Conservation (phyloP, 2,888 invertebrate genomes). For the Drosophila niveifrons region DNA sequence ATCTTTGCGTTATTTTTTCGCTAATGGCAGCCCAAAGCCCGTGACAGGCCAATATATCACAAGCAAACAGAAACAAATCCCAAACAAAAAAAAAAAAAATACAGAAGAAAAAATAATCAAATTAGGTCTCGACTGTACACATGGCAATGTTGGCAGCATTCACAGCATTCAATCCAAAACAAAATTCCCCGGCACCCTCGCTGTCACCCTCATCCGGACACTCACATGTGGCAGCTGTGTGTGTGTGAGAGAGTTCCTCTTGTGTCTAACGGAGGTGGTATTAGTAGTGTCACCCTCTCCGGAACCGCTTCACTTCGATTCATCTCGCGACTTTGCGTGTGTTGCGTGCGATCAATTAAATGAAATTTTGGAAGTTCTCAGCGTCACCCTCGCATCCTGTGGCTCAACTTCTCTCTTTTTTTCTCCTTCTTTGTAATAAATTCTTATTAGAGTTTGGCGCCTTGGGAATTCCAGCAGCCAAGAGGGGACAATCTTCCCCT, state of each 20-base stretch:
- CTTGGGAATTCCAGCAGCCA: conserved; percentile 19
- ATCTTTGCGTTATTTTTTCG: conserved; percentile 16
- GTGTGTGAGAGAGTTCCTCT: conserved; percentile 17
- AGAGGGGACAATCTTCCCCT: not conserved
- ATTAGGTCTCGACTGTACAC: conserved; percentile 62
- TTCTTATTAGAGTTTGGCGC: conserved; percentile 67
- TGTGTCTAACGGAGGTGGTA: conserved; percentile 51
- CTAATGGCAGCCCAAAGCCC: conserved; percentile 38
- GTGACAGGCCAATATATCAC: conserved; percentile 56
- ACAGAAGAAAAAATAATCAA: conserved; percentile 44
- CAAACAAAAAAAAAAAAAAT: conserved; percentile 13
- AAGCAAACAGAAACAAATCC: conserved; percentile 24
- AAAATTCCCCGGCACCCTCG: conserved; percentile 24
- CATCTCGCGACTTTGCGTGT: conserved; percentile 32
- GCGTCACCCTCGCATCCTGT: conserved; percentile 38
- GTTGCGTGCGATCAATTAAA: conserved; percentile 68
- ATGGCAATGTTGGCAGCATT: conserved; percentile 16
- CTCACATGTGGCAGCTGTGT: conserved; percentile 39
- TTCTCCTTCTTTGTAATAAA: conserved; percentile 53
- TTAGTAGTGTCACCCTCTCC: conserved; percentile 41
- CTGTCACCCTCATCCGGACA: conserved; percentile 13
- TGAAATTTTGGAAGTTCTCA: conserved; percentile 46
- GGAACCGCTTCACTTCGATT: conserved; percentile 35
- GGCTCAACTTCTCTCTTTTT: conserved; percentile 8
- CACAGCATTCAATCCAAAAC: conserved; percentile 27